Evolutionary conservation across 2,888 invertebrate genomes (phyloP).

Genomic region (Embidobia sp.): DNA sequence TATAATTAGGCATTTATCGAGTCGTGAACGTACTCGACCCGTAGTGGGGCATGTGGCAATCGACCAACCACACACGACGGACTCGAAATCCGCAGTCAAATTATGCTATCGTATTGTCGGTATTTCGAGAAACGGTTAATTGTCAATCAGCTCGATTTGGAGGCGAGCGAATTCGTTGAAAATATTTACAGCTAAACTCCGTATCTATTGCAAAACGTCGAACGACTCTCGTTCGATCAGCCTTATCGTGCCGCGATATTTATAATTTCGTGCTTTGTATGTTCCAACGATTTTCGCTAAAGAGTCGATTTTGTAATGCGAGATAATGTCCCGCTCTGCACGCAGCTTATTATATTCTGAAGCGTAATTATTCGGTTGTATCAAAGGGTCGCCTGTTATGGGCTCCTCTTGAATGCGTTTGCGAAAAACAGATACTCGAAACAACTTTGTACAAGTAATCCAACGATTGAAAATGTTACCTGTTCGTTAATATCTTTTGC

Average conservation of each 20-base stretch:
- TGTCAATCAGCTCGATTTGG: constrained; percentile 42
- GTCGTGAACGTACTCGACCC: constrained; percentile 64
- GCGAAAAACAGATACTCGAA: too few relatives aligned
- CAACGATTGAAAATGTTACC: too few relatives aligned
- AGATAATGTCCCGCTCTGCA: constrained; percentile 9
- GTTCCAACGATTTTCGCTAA: background rate
- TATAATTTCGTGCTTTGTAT: constrained; percentile 27
- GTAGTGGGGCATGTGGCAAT: constrained; percentile 64
- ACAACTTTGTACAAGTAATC: too few relatives aligned
- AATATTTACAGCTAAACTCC: constrained; percentile 16
- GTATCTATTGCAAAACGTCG: constrained; percentile 49
- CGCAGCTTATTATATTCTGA: constrained; percentile 20
- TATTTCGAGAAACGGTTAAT: constrained; percentile 45
- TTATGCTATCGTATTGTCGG: constrained; percentile 37
- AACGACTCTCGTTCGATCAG: constrained; percentile 13
- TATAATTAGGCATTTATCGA: constrained; percentile 78
- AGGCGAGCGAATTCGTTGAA: constrained; percentile 5
- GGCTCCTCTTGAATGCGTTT: too few relatives aligned
- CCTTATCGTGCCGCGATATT: constrained; percentile 35
- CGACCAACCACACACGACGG: constrained; percentile 64
- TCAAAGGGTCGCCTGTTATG: too few relatives aligned
- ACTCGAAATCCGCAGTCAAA: constrained; percentile 51
- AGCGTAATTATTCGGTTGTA: constrained; percentile 9
- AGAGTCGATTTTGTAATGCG: constrained; percentile 6
- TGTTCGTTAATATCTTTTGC: too few relatives aligned